Base-by-base conservation (phyloP, 2,797 vertebrate species). In the Lerista edwardsae region DNA sequence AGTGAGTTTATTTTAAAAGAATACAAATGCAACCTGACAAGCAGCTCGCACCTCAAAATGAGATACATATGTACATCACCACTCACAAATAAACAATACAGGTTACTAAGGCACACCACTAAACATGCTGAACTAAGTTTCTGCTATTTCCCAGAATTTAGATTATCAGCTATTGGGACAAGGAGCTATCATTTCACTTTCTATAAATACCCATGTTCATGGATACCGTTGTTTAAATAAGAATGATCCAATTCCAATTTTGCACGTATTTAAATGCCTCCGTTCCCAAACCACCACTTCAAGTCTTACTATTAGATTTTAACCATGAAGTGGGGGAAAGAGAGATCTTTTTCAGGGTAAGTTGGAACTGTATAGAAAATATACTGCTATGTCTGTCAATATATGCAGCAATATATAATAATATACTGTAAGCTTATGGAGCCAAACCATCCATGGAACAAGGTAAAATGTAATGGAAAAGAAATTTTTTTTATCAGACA, bases 21-120 rank as follows among this genome's bases (percentile, higher is more conserved):
- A 15, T 55, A 55, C 51, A 55, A 55, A 2, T 19, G 85, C 88
- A 91, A 51, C 84, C 89, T 91, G 88, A 79, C 34, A 89, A 79
- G 82, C 82, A 79, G 83, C 89, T 55, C 80, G 71, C 29, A 87
- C 85, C 75, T 88, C 62, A 81, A 61, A 90, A 86, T 17, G 1
- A 41, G 85, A 55, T 85, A 81, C 86, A 83, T 85, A 82, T 64
- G 36, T 14, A 82, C 80, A 85, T 14, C 75, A 61, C 65, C 87
- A 87, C 25, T 59, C 73, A 47, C 34, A 41, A 8, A 31, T 55
- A 3, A 47, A 71, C 8, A 71, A 6, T 59, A 87, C 57, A 85
- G 11, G 25, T 86, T 84, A 91, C 72, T 84, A 82, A 81, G 84
- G 62, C 74, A 93, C 75, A 88, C 31, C 0, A 69, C 47, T 34